phyloP scores from a whole-genome alignment of 1,140 invertebrate genomes.

The Holcopasites calliopsidis region DNA sequence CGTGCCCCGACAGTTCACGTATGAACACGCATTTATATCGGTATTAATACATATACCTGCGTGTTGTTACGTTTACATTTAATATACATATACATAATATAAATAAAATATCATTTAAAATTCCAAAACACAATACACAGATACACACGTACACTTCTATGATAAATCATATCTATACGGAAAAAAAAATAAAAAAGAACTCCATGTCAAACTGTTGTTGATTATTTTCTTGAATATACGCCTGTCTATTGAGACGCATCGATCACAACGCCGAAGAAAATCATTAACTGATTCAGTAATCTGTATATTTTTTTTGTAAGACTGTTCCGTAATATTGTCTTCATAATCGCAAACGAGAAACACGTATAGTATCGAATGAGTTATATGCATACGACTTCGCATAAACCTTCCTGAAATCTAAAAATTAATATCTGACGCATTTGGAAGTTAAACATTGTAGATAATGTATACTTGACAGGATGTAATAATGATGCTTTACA shows the following conservation, averaged over 20 bases:
- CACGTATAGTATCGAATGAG: constrained; percentile 11
- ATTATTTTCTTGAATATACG: constrained; percentile 38
- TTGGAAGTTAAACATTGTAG: constrained; percentile 28
- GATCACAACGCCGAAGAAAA: constrained; percentile 20
- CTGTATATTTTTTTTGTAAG: constrained; percentile 43
- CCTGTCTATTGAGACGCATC: constrained; percentile 31
- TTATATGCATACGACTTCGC: neutral
- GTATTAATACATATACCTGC: constrained; percentile 56
- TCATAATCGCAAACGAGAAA: neutral
- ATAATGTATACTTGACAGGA: constrained; percentile 44
- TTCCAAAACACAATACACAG: constrained; percentile 53
- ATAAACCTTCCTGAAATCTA: neutral
- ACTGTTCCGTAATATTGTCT: neutral
- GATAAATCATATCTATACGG: constrained; percentile 68
- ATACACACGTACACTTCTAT: constrained; percentile 63
- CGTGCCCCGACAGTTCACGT: constrained; percentile 33
- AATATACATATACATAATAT: constrained; percentile 56
- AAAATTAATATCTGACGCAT: constrained; percentile 7
- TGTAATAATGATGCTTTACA: constrained; percentile 26
- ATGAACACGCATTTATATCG: constrained; percentile 50
- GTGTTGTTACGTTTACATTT: constrained; percentile 60
- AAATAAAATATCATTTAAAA: constrained; percentile 62
- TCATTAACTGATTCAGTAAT: constrained; percentile 22
- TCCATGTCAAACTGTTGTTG: constrained; percentile 56
- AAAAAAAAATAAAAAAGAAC: constrained; percentile 65